Base-by-base conservation (phyloP, 2,888 invertebrate genomes). In the Andrena bucephala region DNA sequence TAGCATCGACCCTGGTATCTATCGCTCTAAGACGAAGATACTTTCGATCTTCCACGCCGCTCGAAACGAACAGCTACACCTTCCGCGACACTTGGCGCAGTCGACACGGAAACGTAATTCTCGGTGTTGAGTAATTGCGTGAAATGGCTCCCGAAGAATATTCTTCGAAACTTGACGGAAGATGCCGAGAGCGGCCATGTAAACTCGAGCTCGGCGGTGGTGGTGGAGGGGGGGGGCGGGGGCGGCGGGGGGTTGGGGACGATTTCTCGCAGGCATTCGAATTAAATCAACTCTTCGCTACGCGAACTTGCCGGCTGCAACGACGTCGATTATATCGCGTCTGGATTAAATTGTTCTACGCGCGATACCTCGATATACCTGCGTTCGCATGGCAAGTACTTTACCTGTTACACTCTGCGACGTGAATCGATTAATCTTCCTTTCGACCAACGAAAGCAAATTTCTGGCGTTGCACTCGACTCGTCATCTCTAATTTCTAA, bases 351-450 rank as follows among this genome's bases (percentile, higher is more conserved):
- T 72, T 72, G 59, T 63, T 50, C 42, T 8, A 0, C 7, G 29
- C 59, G 8, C 36, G 63, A 52, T 20, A 20, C 10, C 50, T 50
- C 36, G 57, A 69, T 54, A 74, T 67, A 67, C 72, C 84, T 72
- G 67, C 60, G 81, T 69, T 84, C 77, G 50, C 60, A 60, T 42
- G 50, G 57, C 69, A 48, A 76, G 80, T 71, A 73, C 68, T 80
- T 77, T 70, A 50, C 67, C 70, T 73, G 80, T 70, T 84, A 72
- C 78, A 71, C 71, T 71, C 79, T 73, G 72, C 79, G 27, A 33
- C 66, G 50, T 69, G 83, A 79, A 83, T 79, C 83, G 80, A 80
- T 83, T 83, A 83, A 76, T 77, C 76, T 69, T 36, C 27, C 29
- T 42, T 42, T 4, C 42, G 16, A 16, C 42, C 42, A 42, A 42